Evolutionary conservation across 2,888 invertebrate species (phyloP), one percentile per base, ranked within the genome.

Genomic region (Aspidiotus destructor): DNA sequence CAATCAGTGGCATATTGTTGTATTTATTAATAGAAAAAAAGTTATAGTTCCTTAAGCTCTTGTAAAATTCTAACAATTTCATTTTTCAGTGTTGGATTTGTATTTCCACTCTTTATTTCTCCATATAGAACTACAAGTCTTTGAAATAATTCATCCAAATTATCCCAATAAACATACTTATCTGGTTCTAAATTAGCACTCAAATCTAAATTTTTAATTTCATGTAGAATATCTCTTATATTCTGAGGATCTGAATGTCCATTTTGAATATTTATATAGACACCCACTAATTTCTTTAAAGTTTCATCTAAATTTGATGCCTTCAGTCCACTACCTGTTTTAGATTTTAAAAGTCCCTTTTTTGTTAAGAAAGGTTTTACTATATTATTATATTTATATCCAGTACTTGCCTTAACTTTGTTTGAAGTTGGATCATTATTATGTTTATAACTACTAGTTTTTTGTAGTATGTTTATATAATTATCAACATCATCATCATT

Each of bases 131-230:
- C 17, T 15, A 28, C 13, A 13, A 60, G 41, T 40, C 60, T 60
- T 60, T 60, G 40, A 28, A 60, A 60, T 40, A 60, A 40, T 60
- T 60, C 60, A 60, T 60, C 60, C 41, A 60, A 28, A 60, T 60
- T 60, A 60, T 60, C n/a, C 60, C 60, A 60, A 40, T 60, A 60
- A 60, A 60, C 40, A 60, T 60, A 60, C 40, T 60, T 7, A 15
- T 57, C 57, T 57, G 16, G 7, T 17, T 17, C 15, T 17, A 57
- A 17, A 28, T 57, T 57, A 15, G 57, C 57, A 57, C 28, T 57
- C 15, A 57, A 57, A 57, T 57, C 15, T 57, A 57, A 17, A 57
- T 11, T 57, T 57, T 57, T 57, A 57, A 57, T 57, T 57, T 57
- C 57, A 57, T 57, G 11, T 57, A 17, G 15, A 57, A 57, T 57